phyloP scores from a whole-genome alignment of 2,797 vertebrate genomes.

The Spea hammondii region DNA sequence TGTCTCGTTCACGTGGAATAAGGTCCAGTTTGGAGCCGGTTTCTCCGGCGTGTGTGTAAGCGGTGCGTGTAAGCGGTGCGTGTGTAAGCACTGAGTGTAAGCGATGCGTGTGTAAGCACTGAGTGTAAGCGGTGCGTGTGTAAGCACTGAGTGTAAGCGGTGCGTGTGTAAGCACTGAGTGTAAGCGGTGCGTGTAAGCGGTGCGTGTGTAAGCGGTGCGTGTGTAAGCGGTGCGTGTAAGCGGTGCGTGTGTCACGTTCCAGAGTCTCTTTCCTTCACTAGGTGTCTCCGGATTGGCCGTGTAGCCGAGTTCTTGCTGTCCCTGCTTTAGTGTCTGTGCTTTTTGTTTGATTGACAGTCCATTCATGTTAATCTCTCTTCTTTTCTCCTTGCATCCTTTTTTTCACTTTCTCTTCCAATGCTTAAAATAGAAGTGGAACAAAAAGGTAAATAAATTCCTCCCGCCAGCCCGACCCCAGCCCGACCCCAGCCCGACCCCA shows the following conservation, averaged over 20 bases:
- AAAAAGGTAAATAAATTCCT: constrained; percentile 98
- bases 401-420: constrained; percentile 97
- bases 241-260: background rate
- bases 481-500: constrained; percentile 64
- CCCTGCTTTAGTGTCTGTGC: constrained; percentile 88
- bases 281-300: constrained; percentile 75
- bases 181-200: background rate
- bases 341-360: constrained; percentile 88
- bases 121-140: no score
- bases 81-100: background rate
- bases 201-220: no score
- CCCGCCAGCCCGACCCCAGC: constrained; percentile 89
- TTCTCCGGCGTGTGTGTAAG: no score
- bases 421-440: constrained; percentile 99
- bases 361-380: constrained; percentile 99
- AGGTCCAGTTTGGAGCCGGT: no score
- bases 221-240: no score
- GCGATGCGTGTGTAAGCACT: background rate
- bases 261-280: constrained; percentile 68
- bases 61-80: no score
- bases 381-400: constrained; percentile 93
- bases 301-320: constrained; percentile 84
- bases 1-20: no score
- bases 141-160: no score
- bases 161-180: no score